phyloP scores from a whole-genome alignment of 2,888 invertebrate species.

The Eupithecia subfuscata region DNA sequence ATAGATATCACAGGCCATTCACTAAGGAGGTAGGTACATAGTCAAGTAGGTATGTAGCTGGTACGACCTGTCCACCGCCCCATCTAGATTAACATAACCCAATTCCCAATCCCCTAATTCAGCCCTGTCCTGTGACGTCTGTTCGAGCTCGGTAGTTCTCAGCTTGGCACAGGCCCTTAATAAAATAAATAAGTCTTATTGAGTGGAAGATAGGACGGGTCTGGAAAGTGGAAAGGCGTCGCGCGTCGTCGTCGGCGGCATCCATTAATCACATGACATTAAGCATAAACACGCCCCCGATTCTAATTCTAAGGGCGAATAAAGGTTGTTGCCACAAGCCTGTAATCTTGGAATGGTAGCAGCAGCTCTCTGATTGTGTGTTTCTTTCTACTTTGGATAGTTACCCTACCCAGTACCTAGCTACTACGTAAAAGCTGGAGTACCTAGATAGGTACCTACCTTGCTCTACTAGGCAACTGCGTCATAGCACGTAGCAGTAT shows the following conservation, averaged over 20 bases:
- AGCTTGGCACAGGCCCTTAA: constrained; percentile 59
- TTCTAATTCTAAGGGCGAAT: constrained; percentile 35
- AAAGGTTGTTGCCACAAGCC: constrained; percentile 49
- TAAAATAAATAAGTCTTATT: constrained; percentile 63
- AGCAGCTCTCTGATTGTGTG: constrained; percentile 45
- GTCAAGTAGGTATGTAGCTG: neutral
- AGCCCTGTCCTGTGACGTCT: constrained; percentile 58
- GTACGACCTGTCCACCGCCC: neutral
- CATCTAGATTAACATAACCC: neutral
- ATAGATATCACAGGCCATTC: neutral
- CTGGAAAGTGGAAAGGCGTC: constrained; percentile 59
- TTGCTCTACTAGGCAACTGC: neutral
- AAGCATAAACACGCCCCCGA: constrained; percentile 54
- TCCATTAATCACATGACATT: constrained; percentile 74
- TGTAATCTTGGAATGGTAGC: constrained; percentile 40
- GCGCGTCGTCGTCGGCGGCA: constrained; percentile 60
- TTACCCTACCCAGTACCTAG: neutral
- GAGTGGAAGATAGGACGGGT: constrained; percentile 62
- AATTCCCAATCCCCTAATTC: constrained; percentile 41
- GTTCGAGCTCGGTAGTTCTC: constrained; percentile 36
- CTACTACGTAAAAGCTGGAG: neutral
- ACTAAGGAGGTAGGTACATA: neutral
- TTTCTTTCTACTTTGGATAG: neutral
- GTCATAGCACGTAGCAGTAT: neutral
- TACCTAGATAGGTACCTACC: neutral